Base-by-base conservation (phyloP, 1,140 invertebrate species). In the Solen grandis region DNA sequence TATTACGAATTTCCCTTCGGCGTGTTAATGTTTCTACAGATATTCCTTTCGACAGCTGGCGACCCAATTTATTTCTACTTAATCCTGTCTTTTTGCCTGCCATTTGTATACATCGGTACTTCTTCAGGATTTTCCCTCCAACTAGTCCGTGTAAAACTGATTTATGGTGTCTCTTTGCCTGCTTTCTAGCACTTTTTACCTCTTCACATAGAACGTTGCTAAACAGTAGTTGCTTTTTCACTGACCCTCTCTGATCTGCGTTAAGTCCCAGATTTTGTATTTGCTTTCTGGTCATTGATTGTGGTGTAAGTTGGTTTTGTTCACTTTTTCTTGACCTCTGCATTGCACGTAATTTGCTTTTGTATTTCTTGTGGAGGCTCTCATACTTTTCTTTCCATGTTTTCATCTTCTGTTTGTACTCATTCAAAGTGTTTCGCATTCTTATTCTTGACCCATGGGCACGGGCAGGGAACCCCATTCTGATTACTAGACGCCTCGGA, bases 61-160 rank as follows among this genome's bases (percentile, higher is more conserved):
- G 19, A 8, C 41, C 50, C 31, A 66, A 25, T 13, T 66, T 46
- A 25, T 77, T 77, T 57, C 74, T 65, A 29, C 50, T 27, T 27
- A 59, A 22, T 35, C 75, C 63, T 16, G 62, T 68, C 33, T 35
- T 29, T 69, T 36, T 38, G 59, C 75, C 38, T 27, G 41, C 31
- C 16, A 55, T 57, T n/a, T 38, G 5, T 27, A 78, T 46, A 60
- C 75, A 78, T 78, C 75, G 33, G 75, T 78, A 78, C 38, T 69
- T 55, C 25, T 69, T 78, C 13, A 69, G 5, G 2, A 78, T 78
- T 22, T 46, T 35, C 16, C 75, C 75, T 25, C 29, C 74, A 1
- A 68, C 29, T 19, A 77, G 29, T 33, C 38, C 38, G 27, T 52
- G 60, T 38, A 68, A 35, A 2, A 29, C 27, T 4, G 2, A 3